These are phyloP conservation scores for Eulemur rufifrons DNA, from an alignment of 2,113 vertebrate genomes.

Conservation along the genomic window DNA sequence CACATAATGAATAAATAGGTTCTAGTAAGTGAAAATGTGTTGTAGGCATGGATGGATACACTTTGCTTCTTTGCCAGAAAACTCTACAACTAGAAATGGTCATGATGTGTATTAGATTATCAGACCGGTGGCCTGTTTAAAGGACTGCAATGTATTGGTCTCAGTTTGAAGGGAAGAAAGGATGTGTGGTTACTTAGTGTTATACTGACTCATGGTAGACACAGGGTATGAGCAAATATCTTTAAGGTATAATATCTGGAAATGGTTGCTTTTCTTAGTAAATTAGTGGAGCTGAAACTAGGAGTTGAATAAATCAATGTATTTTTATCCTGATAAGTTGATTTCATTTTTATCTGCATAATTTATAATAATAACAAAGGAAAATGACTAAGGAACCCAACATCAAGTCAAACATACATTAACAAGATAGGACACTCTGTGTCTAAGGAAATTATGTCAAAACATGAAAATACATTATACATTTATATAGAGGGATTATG, in stretches of 20 bases:
- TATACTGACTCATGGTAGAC: not conserved
- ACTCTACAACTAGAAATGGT: not conserved
- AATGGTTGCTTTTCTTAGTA: constrained; percentile 7
- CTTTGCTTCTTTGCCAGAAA: not conserved
- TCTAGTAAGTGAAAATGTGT: not conserved
- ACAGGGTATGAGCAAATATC: not conserved
- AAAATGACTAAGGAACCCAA: not conserved
- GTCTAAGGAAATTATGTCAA: not conserved
- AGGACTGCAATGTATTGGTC: not conserved
- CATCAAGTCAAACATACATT: not conserved
- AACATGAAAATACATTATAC: not conserved
- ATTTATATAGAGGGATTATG: not conserved
- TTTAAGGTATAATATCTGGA: not conserved
- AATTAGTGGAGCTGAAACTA: not conserved
- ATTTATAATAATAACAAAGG: not conserved
- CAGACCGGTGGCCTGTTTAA: not conserved
- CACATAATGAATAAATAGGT: not conserved
- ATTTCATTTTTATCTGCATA: not conserved
- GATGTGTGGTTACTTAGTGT: not conserved
- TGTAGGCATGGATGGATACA: not conserved
- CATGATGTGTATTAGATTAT: accelerated
- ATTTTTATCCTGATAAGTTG: not conserved
- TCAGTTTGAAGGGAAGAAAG: not conserved
- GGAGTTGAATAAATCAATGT: not conserved
- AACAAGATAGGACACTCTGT: not conserved